Evolutionary conservation across 1,140 invertebrate genomes (phyloP).

Genomic region (Aphidius gifuensis): DNA sequence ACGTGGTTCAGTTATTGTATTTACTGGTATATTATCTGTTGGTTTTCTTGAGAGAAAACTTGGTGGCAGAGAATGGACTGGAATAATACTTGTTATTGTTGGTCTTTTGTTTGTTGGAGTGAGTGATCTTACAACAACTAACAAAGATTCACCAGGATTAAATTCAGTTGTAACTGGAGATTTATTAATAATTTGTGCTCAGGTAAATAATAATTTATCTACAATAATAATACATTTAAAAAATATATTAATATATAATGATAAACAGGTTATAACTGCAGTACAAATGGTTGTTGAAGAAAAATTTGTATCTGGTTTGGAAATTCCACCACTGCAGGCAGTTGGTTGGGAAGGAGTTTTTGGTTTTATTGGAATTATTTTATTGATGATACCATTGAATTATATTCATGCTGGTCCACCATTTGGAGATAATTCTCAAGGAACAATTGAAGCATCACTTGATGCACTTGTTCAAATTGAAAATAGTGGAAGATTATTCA

Average conservation of each 20-base stretch:
- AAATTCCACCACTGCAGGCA: slow-evolving; percentile 81
- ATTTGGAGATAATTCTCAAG: slow-evolving; percentile 73
- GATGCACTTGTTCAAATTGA: slow-evolving; percentile 83
- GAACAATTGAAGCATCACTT: slow-evolving; percentile 80
- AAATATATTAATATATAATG: background rate
- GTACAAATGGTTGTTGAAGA: slow-evolving; percentile 94
- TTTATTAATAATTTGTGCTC: slow-evolving; percentile 86
- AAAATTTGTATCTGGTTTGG: slow-evolving; percentile 77
- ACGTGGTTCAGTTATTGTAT: slow-evolving; percentile 90
- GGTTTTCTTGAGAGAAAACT: slow-evolving; percentile 76
- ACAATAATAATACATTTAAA: too few species aligned
- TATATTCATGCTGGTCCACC: slow-evolving; percentile 72
- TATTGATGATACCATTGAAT: slow-evolving; percentile 81
- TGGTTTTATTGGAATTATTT: slow-evolving; percentile 73
- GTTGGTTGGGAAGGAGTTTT: slow-evolving; percentile 94
- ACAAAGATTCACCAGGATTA: slow-evolving; percentile 56
- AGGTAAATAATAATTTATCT: slow-evolving; percentile 45
- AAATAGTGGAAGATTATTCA: slow-evolving; percentile 62
- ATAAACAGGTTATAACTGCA: slow-evolving; percentile 70
- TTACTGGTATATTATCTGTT: slow-evolving; percentile 88
- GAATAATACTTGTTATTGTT: slow-evolving; percentile 75
- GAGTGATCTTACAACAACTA: slow-evolving; percentile 65
- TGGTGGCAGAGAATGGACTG: slow-evolving; percentile 73
- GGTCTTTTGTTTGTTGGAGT: slow-evolving; percentile 82
- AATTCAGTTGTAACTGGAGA: slow-evolving; percentile 90